Evolutionary conservation across 2,797 vertebrate genomes (phyloP), one percentile per base, ranked within the genome.

Genomic region (Anguilla megastoma): DNA sequence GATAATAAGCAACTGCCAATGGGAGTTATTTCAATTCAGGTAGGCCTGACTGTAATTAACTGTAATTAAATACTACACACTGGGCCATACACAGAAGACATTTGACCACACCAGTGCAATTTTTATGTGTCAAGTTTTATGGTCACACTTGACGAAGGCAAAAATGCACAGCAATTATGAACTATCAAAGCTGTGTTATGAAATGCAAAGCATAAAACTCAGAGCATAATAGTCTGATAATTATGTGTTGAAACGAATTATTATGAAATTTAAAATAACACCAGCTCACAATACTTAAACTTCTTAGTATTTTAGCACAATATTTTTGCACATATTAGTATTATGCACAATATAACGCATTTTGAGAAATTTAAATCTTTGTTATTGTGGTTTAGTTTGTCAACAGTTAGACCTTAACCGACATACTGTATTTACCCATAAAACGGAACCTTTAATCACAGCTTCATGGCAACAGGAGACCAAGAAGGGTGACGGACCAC

Each of bases 381-480:
- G 2, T 74, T 36, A 10, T 3, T 30, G 30, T 50, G 79, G 41
- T 82, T 82, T 48, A 3, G 4, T 36, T 79, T 18, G 12, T 9
- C 16, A 6, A 41, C 36, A 33, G 2, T 36, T 14, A 4, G 71
- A 12, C 33, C 12, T n/a, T 14, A 79, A 79, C 74, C 3, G 33
- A 21, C 18, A 36, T 41, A 21, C 36, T 41, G 36, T 41, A 41
- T 27, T 41, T 45, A 45, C 7, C 16, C 33, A 30, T 71, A 41
- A 79, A 36, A 36, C 79, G 79, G 79, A 82, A 82, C 79, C 79
- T 50, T 82, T 24, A 48, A 82, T 82, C 45, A 50, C 3, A 50
- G 41, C 45, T 82, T 48, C 79, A 82, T 21, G n/a, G 41, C 10
- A 82, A 82, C 79, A 48, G 41, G 50, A 82, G 79, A 82, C 79